These are phyloP conservation scores for Arrhopalites spinosus DNA, from an alignment of 2,888 invertebrate species.

Conservation along the genomic window DNA sequence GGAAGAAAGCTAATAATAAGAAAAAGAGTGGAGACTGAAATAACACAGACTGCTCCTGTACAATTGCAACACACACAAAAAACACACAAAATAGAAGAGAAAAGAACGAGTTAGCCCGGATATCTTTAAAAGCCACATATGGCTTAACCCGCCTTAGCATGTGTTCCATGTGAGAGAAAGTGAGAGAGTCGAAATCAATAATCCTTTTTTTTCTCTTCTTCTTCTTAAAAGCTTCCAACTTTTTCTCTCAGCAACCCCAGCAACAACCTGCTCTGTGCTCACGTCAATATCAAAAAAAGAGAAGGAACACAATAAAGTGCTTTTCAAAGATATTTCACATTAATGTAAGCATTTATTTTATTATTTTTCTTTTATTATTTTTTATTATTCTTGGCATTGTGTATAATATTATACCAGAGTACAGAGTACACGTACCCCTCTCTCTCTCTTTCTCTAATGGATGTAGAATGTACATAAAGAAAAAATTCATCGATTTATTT, in stretches of 20 bases:
- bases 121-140: slow-evolving; percentile 5
- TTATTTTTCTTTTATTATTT: not conserved
- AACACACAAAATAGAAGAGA: not conserved
- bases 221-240: slow-evolving; percentile 29
- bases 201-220: slow-evolving; percentile 9
- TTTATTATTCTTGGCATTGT: not conserved
- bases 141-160: too few species aligned
- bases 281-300: not conserved
- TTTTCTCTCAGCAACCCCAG: too few species aligned
- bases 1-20: not conserved
- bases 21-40: not conserved
- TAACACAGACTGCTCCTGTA: not conserved
- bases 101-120: slow-evolving; percentile 4
- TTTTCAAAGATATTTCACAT: slow-evolving; percentile 4
- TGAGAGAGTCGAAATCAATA: slow-evolving; percentile 16
- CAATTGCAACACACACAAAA: not conserved
- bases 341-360: slow-evolving; percentile 11
- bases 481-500: too few species aligned
- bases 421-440: too few species aligned
- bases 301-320: slow-evolving; percentile 15
- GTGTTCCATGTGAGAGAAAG: not conserved
- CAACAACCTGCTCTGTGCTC: slow-evolving; percentile 1
- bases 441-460: too few species aligned
- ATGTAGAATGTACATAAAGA: too few species aligned
- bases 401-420: too few species aligned